Evolutionary conservation across 2,888 invertebrate genomes (phyloP).

Genomic region (Stramonita haemastoma): DNA sequence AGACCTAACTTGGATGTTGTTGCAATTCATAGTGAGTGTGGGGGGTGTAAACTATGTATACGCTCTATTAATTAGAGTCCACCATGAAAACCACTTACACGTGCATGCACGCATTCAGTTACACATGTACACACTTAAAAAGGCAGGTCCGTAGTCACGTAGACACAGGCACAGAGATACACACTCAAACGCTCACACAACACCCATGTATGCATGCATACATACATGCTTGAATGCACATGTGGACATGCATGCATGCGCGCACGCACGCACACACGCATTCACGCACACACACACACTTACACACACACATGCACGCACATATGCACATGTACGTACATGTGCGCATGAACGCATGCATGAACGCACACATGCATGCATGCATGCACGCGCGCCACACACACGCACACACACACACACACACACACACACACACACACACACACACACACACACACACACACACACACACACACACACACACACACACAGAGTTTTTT

Average conservation of each 20-base stretch:
- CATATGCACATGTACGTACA: not conserved
- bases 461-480: not conserved
- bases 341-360: not conserved
- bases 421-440: not conserved
- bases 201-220: not conserved
- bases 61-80: too few relatives aligned
- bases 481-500: not conserved
- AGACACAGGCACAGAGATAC: not conserved
- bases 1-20: too few relatives aligned
- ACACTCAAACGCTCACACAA: not conserved
- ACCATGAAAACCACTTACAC: not conserved
- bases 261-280: not conserved
- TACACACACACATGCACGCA: not conserved
- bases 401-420: not conserved
- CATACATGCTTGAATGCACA: not conserved
- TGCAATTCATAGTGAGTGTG: too few relatives aligned
- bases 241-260: not conserved
- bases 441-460: not conserved
- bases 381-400: too few relatives aligned
- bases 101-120: not conserved
- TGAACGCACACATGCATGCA: not conserved
- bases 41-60: too few relatives aligned
- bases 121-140: not conserved
- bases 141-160: not conserved
- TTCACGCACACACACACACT: not conserved